These are phyloP conservation scores for Melanotaenia boesemani DNA, from an alignment of 2,797 vertebrate species.

Conservation along the genomic window DNA sequence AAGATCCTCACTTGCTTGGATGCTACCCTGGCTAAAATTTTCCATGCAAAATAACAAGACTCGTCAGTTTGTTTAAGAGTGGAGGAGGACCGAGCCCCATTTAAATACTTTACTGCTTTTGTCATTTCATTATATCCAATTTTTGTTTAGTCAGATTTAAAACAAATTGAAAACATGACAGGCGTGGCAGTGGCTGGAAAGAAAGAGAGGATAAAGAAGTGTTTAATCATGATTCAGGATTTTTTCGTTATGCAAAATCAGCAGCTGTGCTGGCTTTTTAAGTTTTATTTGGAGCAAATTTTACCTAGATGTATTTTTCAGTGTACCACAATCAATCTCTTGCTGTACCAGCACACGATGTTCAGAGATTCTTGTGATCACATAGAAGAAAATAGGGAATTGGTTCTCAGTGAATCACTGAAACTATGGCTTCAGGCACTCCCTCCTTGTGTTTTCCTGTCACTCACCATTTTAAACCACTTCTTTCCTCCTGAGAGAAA, in stretches of 20 bases:
- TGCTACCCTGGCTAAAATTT: constrained; percentile 7
- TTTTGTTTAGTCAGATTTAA: constrained; percentile 7
- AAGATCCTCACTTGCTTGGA: background rate
- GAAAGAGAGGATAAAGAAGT: background rate
- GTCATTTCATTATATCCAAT: background rate
- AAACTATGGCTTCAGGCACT: constrained; percentile 18
- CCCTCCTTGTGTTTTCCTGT: constrained; percentile 24
- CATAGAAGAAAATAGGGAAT: constrained; percentile 29
- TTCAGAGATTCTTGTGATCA: constrained; percentile 26
- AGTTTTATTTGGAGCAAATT: background rate
- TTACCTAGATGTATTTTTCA: constrained; percentile 11
- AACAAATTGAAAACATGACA: background rate
- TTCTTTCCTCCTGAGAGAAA: constrained; percentile 35
- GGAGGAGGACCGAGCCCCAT: background rate
- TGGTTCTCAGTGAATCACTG: constrained; percentile 49
- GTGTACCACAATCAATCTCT: background rate
- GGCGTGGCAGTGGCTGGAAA: background rate
- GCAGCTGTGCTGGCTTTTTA: background rate
- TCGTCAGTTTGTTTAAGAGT: background rate
- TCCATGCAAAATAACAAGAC: constrained; percentile 35
- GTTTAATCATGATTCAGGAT: background rate
- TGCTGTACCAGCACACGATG: background rate
- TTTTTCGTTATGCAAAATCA: background rate
- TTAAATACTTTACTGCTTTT: background rate
- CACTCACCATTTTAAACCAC: constrained; percentile 42